Base-by-base conservation (phyloP, 2,888 invertebrate genomes). In the Yponomeuta malinellus region DNA sequence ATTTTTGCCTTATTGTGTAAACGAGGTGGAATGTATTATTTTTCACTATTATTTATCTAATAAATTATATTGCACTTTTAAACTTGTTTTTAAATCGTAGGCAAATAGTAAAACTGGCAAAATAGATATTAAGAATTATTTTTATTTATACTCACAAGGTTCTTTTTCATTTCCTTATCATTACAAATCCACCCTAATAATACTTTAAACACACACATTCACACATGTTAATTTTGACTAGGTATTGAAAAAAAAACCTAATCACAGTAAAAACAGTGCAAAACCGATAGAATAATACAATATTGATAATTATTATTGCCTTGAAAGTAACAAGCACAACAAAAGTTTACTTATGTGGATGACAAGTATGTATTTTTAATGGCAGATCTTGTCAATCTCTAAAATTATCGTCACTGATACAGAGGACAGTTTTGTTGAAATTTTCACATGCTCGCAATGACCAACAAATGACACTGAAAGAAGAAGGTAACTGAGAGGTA, bases 261-360 rank as follows among this genome's bases (percentile, higher is more conserved):
- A 65, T 33, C 65, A 33, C 68, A 68, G 70, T 48, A 68, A 70
- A 70, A 72, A 67, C 63, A 71, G 71, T 73, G 69, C 72, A 15
- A 29, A 70, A 63, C 71, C 70, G 71, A 72, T 73, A 71, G 72
- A 70, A 23, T 31, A 23, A 64, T 23, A 31, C 23, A 64, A 64
- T 23, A 23, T 63, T 63, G 15, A n/a, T 63, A 63, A 23, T 23
- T 23, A 23, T 23, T 63, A 1, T 5, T 43, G 43, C 43, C 43
- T 43, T 43, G 6, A 5, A 43, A 8, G 43, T 43, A 8, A 33
- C 33, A 33, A 43, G 9, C 8, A 43, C 8, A 5, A 43, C 43
- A 43, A 8, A 43, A 43, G 43, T 43, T 6, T 5, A 43, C 9
- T 43, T 43, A 43, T 43, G 9, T 8, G 2, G 8, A 43, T 43